A percentile compares a stretch with the other conserved stretches of the same genome.
These are phyloP conservation scores for Drosophila sturtevanti DNA, from an alignment of 1,140 invertebrate genomes.

Conservation along the genomic window DNA sequence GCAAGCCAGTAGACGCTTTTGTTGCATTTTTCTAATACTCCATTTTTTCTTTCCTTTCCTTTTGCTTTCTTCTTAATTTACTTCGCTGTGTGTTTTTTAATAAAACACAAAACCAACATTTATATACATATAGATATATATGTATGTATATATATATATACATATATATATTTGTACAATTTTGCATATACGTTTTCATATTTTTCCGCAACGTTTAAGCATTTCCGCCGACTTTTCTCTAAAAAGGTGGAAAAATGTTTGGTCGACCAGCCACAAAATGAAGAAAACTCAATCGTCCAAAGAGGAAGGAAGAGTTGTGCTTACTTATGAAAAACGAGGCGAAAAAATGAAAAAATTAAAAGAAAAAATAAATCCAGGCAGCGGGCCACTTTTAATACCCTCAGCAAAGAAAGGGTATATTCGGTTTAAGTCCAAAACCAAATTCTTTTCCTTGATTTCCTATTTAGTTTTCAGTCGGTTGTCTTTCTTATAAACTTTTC, in stretches of 20 bases:
- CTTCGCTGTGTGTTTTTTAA: slow-evolving; percentile 63
- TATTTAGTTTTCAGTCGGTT: too few relatives aligned
- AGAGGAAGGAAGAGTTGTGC: slow-evolving; percentile 20
- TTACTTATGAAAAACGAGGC: not conserved
- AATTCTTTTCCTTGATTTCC: too few relatives aligned
- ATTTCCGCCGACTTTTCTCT: slow-evolving; percentile 23
- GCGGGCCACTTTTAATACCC: not conserved
- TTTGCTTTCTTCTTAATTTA: slow-evolving; percentile 52
- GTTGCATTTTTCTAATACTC: slow-evolving; percentile 57
- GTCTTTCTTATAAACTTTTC: too few relatives aligned
- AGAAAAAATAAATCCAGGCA: slow-evolving; percentile 16
- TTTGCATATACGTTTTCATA: slow-evolving; percentile 35
- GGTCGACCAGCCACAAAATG: slow-evolving; percentile 43
- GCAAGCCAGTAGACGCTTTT: slow-evolving; percentile 40
- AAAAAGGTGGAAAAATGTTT: slow-evolving; percentile 51
- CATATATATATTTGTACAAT: not conserved
- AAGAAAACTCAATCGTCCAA: slow-evolving; percentile 63
- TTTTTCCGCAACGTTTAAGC: slow-evolving; percentile 41
- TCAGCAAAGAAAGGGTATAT: not conserved
- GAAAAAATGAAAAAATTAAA: not conserved
- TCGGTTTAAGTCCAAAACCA: too few relatives aligned
- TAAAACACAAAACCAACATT: slow-evolving; percentile 36
- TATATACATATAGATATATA: slow-evolving; percentile 5
- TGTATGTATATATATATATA: slow-evolving; percentile 21
- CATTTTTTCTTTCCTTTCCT: slow-evolving; percentile 15